Evolutionary conservation across 1,140 invertebrate species (phyloP), one percentile per base, ranked within the genome.

Genomic region (Nephotettix cincticeps): DNA sequence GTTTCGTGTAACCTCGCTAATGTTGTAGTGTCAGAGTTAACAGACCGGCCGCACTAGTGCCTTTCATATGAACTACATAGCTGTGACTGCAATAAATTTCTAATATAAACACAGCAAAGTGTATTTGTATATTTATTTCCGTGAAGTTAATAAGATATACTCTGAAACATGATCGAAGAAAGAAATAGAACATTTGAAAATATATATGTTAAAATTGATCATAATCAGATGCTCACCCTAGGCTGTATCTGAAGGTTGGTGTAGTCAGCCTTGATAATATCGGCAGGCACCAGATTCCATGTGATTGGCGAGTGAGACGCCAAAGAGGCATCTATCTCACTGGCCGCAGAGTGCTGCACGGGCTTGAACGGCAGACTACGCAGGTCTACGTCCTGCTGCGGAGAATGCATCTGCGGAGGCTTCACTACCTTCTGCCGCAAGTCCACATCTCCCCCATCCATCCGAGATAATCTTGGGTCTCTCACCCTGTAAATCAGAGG

Each of bases 301-400:
- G 65, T 43, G n/a, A 78, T 74, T 13, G 89, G 90, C 0, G 88
- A 86, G 81, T 94, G 92, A 61, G 89, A 90, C 29, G 86, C 87
- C 30, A 92, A 85, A 13, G 91, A 92, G 4, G 90, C 93, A 77
- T 94, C 90, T 68, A 95, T 94, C 83, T 95, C 93, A 0, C 88
- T 92, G 30, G 93, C 92, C 1, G 93, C 91, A 19, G 90, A 85
- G 74, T 93, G 93, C 17, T 89, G 89, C 45, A 88, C 86, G 0
- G 90, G 87, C 78, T 93, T 91, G 74, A 94, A 93, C 0, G 91
- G 91, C 66, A 92, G 77, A 30, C 85, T 83, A n/a, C 92, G 83
- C 56, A 90, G 79, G 77, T 90, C 88, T 69, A 90, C 56, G 27
- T 70, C 68, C 11, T 25, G 47, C 21, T 51, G 47, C 14, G 47